These are phyloP conservation scores for Lasiurus cinereus DNA, from an alignment of 2,113 vertebrate genomes.

Conservation along the genomic window DNA sequence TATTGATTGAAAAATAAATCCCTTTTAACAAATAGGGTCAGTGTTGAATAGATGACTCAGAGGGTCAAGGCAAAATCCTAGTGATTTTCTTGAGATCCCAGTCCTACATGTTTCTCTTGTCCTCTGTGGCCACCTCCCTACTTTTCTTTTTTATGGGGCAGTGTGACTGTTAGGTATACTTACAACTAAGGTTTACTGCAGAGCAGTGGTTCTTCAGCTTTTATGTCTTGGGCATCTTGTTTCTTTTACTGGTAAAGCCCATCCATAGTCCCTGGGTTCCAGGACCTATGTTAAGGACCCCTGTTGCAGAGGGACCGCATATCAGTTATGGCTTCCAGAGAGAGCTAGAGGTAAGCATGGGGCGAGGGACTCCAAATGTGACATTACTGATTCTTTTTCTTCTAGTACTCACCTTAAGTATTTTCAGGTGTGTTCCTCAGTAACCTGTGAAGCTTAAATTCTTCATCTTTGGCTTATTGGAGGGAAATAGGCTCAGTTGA, in stretches of 20 bases:
- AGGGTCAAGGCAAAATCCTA: background rate
- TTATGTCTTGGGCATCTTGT: background rate
- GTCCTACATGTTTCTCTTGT: background rate
- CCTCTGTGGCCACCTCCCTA: background rate
- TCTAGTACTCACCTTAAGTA: background rate
- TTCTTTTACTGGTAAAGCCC: background rate
- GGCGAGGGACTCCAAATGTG: background rate
- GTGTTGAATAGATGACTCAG: background rate
- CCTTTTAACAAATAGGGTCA: background rate
- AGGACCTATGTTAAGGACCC: background rate
- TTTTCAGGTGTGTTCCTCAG: background rate
- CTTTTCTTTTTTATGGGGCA: background rate
- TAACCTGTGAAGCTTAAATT: background rate
- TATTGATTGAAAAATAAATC: background rate
- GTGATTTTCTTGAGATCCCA: background rate
- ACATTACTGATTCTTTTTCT: background rate
- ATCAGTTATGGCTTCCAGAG: background rate
- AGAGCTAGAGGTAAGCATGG: background rate
- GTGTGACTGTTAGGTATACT: background rate
- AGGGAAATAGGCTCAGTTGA: background rate
- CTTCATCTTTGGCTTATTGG: background rate
- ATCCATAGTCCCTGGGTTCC: background rate
- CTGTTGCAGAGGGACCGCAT: background rate
- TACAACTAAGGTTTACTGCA: conserved; percentile 7
- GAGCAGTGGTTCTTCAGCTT: background rate